Percentiles rank a stretch among this genome's conserved stretches.
These are phyloP conservation scores for Spermophilus dauricus DNA, from an alignment of 2,113 vertebrate genomes.

Conservation along the genomic window DNA sequence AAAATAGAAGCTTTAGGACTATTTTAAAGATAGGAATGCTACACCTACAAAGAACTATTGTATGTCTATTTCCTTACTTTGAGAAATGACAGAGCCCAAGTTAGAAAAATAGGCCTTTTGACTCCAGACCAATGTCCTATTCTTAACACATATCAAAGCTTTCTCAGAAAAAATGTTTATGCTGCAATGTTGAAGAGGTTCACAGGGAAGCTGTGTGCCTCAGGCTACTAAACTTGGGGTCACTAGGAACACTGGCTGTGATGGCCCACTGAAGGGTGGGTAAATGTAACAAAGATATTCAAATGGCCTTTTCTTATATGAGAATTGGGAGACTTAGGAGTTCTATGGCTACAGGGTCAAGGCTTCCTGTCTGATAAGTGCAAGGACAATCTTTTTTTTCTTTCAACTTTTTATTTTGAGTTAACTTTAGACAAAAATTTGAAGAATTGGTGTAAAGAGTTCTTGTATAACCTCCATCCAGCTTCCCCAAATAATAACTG, in stretches of 20 bases:
- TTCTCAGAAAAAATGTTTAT: neutral
- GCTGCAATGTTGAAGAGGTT: neutral
- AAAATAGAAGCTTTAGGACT: neutral
- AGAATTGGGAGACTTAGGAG: neutral
- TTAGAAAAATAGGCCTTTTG: neutral
- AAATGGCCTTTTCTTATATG: rapidly evolving
- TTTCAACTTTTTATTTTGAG: neutral
- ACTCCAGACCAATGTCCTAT: neutral
- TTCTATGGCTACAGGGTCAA: neutral
- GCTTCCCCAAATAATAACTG: neutral
- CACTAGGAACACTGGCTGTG: neutral
- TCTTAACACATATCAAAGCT: neutral
- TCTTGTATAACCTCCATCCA: neutral
- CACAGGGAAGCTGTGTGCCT: neutral
- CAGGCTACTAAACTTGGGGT: neutral
- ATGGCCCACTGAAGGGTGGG: neutral
- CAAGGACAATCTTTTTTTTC: neutral
- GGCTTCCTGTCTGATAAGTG: neutral
- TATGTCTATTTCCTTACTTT: rapidly evolving
- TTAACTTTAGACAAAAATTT: neutral
- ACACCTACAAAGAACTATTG: neutral
- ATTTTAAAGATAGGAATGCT: neutral
- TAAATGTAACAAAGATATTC: neutral
- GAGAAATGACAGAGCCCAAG: neutral
- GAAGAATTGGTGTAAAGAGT: neutral